These are phyloP conservation scores for Alaudala cheleensis DNA, from an alignment of 2,113 vertebrate genomes.

Conservation along the genomic window DNA sequence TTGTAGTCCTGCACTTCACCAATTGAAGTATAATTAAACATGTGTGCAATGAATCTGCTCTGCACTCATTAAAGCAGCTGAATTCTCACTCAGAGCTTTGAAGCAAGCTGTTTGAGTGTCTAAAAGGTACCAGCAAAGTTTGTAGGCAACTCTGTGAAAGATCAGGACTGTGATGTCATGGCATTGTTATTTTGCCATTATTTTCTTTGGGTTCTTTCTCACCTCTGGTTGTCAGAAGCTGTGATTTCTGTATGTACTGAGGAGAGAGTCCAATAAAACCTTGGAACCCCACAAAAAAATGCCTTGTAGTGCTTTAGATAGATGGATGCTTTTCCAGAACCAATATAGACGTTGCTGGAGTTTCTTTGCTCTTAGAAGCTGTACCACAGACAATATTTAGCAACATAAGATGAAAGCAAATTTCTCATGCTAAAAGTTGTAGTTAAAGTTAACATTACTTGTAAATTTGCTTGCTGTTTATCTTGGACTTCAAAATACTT, in stretches of 20 bases:
- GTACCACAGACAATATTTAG: background rate
- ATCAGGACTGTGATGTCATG: background rate
- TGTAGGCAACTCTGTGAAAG: background rate
- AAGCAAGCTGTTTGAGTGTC: background rate
- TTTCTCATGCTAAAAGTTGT: background rate
- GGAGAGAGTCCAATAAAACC: background rate
- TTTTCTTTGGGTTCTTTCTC: slow-evolving; percentile 2
- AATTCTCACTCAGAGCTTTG: background rate
- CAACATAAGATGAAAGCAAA: background rate
- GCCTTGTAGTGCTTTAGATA: background rate
- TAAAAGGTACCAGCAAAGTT: background rate
- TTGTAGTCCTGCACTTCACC: background rate
- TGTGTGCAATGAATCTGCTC: background rate
- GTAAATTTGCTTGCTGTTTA: background rate
- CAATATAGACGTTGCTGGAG: background rate
- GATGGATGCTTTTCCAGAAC: background rate
- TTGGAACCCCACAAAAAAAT: background rate
- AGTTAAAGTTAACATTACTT: background rate
- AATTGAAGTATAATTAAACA: background rate
- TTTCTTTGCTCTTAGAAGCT: background rate
- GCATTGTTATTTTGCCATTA: background rate
- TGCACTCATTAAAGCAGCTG: background rate
- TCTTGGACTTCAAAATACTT: background rate
- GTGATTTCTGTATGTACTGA: background rate
- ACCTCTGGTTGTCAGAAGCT: background rate